A percentile compares a stretch with the other conserved stretches of the same genome.
These are phyloP conservation scores for Picathartes gymnocephalus DNA, from an alignment of 2,113 vertebrate genomes.

Conservation along the genomic window DNA sequence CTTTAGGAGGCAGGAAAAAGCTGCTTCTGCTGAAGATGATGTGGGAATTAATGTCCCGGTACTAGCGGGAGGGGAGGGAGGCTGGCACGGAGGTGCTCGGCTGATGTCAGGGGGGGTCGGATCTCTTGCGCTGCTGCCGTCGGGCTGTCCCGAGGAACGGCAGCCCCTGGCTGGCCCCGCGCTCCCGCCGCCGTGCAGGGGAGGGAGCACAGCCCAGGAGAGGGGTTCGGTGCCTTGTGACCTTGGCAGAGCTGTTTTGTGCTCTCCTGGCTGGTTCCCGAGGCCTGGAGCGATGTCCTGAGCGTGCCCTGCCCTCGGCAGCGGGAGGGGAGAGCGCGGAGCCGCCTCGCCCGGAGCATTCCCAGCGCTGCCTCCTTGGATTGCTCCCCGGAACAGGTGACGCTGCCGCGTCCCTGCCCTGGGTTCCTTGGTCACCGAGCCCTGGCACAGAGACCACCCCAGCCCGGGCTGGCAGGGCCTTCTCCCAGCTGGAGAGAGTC, in stretches of 20 bases:
- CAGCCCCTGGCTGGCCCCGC: background rate
- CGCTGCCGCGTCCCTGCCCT: background rate
- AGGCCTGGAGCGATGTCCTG: background rate
- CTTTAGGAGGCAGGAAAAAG: constrained; percentile 5
- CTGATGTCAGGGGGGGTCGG: accelerated
- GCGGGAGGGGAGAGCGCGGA: accelerated
- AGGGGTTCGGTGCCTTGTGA: background rate
- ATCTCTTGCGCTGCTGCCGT: accelerated
- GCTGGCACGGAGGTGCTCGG: accelerated
- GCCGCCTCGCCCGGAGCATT: accelerated
- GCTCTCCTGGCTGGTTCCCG: background rate
- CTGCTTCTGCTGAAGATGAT: background rate
- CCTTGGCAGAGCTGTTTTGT: background rate
- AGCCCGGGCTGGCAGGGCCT: background rate
- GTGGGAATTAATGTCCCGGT: background rate
- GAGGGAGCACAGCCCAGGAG: background rate
- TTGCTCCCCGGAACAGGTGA: background rate
- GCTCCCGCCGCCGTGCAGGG: no score
- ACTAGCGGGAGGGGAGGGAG: background rate
- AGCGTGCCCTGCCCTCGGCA: background rate
- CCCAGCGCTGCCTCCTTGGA: background rate
- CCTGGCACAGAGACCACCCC: background rate
- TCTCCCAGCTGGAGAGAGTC: background rate
- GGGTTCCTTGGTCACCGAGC: accelerated
- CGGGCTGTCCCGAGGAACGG: accelerated